Base-by-base conservation (phyloP, 2,797 vertebrate species). In the Schizopygopsis pylzovi region DNA sequence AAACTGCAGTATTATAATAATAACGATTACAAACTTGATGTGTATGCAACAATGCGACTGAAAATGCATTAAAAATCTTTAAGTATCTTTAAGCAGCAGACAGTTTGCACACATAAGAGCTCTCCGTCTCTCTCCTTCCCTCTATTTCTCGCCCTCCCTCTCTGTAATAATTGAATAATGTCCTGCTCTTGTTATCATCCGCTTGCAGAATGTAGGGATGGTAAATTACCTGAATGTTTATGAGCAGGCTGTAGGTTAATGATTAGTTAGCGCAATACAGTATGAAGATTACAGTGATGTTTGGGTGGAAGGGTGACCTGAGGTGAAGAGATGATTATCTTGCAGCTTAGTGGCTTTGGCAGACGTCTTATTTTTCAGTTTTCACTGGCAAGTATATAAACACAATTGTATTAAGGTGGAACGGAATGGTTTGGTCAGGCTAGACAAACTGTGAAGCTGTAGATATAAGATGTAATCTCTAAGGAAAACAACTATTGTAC, bases 121-220 rank as follows among this genome's bases (percentile, higher is more conserved):
- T 78, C 22, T 68, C 33, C 41, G 15, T 52, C 61, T 85, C 13
- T 73, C 25, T 68, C 54, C 61, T 41, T 85, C 20, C 52, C 33
- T 75, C 77, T 85, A 22, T 63, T 70, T 84, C 70, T 78, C 1
- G 11, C n/a, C 45, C 20, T 80, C 41, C 65, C 25, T 85, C 63
- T 59, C 65, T 47, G 70, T 67, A 68, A 78, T 86, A 61, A 82
- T 71, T 82, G 56, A 82, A 82, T 68, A 86, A 82, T 86, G 68
- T 83, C 41, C 43, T 52, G 71, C 56, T 52, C 71, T 76, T 83
- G 56, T 76, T 83, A 83, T 83, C 56, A 3, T 65, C 28, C 25
- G 71, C 82, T 65, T 65, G 43, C 82, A 83, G 82, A 73, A 75
- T 71, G 56, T 65, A 25, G 43, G 71, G 28, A 41, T 39, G 71